Evolutionary conservation across 1,140 invertebrate species (phyloP).

Genomic region (Drosophila busckii): DNA sequence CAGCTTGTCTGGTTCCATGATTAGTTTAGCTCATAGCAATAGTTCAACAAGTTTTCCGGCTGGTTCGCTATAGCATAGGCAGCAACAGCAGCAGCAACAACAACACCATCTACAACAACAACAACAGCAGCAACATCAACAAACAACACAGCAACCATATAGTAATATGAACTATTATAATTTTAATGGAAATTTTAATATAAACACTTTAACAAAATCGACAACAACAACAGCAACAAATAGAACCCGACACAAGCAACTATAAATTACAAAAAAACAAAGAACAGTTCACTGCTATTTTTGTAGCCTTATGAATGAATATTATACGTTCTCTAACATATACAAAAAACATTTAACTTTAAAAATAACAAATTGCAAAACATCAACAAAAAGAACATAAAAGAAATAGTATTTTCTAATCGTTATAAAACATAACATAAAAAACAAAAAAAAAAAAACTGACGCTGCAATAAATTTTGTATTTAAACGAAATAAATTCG

Average conservation of each 20-base stretch:
- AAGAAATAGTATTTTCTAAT: slow-evolving; percentile 48
- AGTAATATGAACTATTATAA: slow-evolving; percentile 67
- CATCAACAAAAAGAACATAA: slow-evolving; percentile 5
- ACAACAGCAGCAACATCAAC: slow-evolving; percentile 7
- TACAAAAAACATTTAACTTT: slow-evolving; percentile 30
- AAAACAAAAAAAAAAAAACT: slow-evolving; percentile 18
- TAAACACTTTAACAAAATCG: slow-evolving; percentile 45
- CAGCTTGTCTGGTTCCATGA: slow-evolving; percentile 94
- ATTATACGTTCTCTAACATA: not conserved
- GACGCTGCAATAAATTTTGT: slow-evolving; percentile 59
- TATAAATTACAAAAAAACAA: slow-evolving; percentile 25
- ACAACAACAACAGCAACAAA: slow-evolving; percentile 35
- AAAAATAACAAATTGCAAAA: slow-evolving; percentile 12
- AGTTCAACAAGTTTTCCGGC: slow-evolving; percentile 93
- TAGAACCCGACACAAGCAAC: slow-evolving; percentile 36
- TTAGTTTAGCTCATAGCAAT: slow-evolving; percentile 95
- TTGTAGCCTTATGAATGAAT: slow-evolving; percentile 21
- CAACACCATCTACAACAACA: slow-evolving; percentile 29
- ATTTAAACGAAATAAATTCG: slow-evolving; percentile 42
- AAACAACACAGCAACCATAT: slow-evolving; percentile 43
- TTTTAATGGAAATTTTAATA: slow-evolving; percentile 75
- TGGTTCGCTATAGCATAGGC: slow-evolving; percentile 86
- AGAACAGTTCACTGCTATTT: slow-evolving; percentile 17
- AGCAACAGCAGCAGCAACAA: slow-evolving; percentile 31
- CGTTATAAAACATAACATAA: too few species aligned